A percentile compares a stretch with the other conserved stretches of the same genome.
Conservation (phyloP, 2,113 vertebrate species). For the Cebidichthys violaceus region DNA sequence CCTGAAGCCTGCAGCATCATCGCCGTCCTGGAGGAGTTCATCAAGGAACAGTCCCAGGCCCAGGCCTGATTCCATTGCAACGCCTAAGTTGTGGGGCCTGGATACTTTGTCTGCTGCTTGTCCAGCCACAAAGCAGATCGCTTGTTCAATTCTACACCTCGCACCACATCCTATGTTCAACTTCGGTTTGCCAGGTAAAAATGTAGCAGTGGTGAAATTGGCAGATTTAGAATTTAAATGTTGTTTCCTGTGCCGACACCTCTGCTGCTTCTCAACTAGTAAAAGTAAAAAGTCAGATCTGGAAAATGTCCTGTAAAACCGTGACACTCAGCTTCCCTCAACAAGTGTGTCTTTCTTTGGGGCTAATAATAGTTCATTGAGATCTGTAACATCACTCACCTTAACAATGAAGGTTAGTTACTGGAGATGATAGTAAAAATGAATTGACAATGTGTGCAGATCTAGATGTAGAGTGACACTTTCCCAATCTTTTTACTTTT, state of each 20-base stretch:
- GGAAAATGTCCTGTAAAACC: conserved; percentile 41
- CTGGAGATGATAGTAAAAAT: background rate
- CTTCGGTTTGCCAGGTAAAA: conserved; percentile 11
- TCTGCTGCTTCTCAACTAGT: background rate
- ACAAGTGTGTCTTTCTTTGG: background rate
- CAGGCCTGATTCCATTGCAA: conserved; percentile 29
- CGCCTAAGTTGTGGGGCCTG: background rate
- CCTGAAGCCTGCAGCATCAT: conserved; percentile 94
- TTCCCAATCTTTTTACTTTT: background rate
- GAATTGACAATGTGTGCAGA: background rate
- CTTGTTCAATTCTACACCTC: background rate
- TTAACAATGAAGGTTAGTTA: background rate
- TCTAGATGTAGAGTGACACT: background rate
- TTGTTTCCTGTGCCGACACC: background rate
- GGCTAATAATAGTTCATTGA: background rate
- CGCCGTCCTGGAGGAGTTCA: conserved; percentile 93
- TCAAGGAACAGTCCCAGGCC: conserved; percentile 82
- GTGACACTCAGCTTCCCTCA: background rate
- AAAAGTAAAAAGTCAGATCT: background rate
- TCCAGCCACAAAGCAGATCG: background rate
- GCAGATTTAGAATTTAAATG: background rate
- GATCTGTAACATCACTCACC: conserved; percentile 17
- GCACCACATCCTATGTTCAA: conserved; percentile 20
- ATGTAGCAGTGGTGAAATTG: background rate
- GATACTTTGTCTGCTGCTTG: background rate